Base-by-base conservation (phyloP, 2,888 invertebrate genomes). In the Omphaloscelis lunosa region DNA sequence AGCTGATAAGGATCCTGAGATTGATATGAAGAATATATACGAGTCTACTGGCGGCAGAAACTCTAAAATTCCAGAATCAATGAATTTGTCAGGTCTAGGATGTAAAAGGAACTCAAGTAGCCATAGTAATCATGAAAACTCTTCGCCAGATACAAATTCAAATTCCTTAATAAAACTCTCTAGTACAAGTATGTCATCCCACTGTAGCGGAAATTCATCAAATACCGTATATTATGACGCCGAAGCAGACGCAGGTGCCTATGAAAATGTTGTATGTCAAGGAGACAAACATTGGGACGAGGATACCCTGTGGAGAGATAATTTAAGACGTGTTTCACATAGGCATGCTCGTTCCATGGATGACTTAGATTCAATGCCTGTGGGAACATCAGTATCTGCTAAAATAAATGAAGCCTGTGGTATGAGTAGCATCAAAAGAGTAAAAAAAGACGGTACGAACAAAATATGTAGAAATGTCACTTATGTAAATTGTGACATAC, bases 241-340 rank as follows among this genome's bases (percentile, higher is more conserved):
- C 29, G 96, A 96, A 90, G 94, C 96, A 48, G 96, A 96, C 80
- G 89, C 93, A 45, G 91, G 93, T 89, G 93, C 95, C 17, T 96
- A 96, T 87, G 96, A 96, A 92, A 96, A 96, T 89, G 88, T 96
- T 29, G 91, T 94, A 59, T 96, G 95, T 78, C 97, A 97, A 90
- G 98, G 98, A 69, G 98, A 98, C 89, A 97, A 98, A 92, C 97
- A 98, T 59, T 98, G 98, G 98, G 98, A 98, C 91, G 98, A 98
- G 94, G 98, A 98, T 94, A 95, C 97, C 12, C 95, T 98, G 51
- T 98, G 98, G 98, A 97, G 98, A 75, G 98, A 98, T 90, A 98
- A 98, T 90, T 95, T 98, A 70, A 97, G 98, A 80, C 97, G 98
- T 82, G 98, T 98, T 1, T 98, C 98, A 81, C 97, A 98, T 88